Percentiles rank a stretch among this genome's conserved stretches.
These are phyloP conservation scores for Fulica atra DNA, from an alignment of 2,113 vertebrate genomes.

Conservation along the genomic window DNA sequence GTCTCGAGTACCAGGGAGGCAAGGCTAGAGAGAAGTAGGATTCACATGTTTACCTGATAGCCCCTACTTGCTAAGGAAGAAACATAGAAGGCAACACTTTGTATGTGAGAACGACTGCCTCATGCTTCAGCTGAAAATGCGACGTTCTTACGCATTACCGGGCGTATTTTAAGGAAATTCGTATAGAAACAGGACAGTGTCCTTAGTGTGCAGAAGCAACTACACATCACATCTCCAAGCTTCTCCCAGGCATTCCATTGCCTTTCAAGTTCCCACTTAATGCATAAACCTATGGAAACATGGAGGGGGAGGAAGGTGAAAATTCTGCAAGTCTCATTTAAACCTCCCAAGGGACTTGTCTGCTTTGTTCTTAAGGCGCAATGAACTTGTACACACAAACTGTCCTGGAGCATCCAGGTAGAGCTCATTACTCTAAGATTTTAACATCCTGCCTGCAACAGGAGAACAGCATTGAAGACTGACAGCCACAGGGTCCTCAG, in stretches of 20 bases:
- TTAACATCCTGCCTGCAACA: background rate
- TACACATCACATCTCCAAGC: background rate
- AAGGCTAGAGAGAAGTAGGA: background rate
- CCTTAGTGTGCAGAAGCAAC: background rate
- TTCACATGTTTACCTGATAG: background rate
- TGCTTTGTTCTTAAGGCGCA: background rate
- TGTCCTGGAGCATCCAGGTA: background rate
- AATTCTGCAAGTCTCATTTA: background rate
- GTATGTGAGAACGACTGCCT: background rate
- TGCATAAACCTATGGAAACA: background rate
- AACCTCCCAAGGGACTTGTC: background rate
- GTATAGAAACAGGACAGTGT: background rate
- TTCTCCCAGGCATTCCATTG: background rate
- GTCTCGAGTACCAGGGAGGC: background rate
- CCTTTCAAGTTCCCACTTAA: background rate
- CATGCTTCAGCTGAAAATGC: background rate
- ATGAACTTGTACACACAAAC: background rate
- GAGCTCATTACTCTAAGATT: background rate
- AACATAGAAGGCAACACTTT: background rate
- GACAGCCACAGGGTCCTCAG: background rate
- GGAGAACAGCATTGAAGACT: background rate
- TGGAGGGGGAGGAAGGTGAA: background rate
- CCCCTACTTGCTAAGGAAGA: background rate
- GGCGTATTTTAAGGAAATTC: background rate
- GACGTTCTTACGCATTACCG: background rate